Evolutionary conservation across 2,797 vertebrate genomes (phyloP), one percentile per base, ranked within the genome.

Genomic region (Monodelphis domestica): DNA sequence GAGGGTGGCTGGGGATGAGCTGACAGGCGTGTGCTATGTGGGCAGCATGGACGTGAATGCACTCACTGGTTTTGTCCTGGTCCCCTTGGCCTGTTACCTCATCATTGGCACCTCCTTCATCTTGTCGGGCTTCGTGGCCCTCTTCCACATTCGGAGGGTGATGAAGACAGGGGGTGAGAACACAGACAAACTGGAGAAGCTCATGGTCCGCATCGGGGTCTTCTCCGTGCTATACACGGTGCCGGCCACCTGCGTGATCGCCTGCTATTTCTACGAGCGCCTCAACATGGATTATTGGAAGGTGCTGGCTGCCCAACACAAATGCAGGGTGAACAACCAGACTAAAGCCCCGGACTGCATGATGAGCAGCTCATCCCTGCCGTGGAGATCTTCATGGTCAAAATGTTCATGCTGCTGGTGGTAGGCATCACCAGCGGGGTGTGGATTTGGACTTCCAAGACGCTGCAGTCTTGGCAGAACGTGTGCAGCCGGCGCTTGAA

Each of bases 401-500:
- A 99, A 98, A 99, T 99, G 91, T 99, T 99, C 98, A 99, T 99
- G 99, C 98, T 99, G 63, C 95, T 99, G 97, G 99, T 99, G 92
- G 99, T 99, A 98, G 99, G 99, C 94, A 99, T 99, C 98, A 99
- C 99, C 28, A 99, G 99, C 12, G 99, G 99, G 70, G 99, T 99
- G 99, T 99, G 99, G 99, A 99, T 99, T 98, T 99, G 99, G 99
- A 99, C 99, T 53, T 99, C 99, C 94, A 99, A 99, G 98, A 99
- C 99, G 0, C 98, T 99, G 95, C 99, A 99, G 94, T 99, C 99
- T 10, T 99, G 99, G 99, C 99, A 99, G 98, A 99, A 99, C 0
- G 99, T 99, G 89, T 99, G 99, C 95, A 99, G 99, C 98, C 98
- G 99, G 94, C 98, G 99, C 96, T 96, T 99, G 57, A 99, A 98